Conservation (phyloP, 2,113 vertebrate species). For the Oceanites oceanicus region DNA sequence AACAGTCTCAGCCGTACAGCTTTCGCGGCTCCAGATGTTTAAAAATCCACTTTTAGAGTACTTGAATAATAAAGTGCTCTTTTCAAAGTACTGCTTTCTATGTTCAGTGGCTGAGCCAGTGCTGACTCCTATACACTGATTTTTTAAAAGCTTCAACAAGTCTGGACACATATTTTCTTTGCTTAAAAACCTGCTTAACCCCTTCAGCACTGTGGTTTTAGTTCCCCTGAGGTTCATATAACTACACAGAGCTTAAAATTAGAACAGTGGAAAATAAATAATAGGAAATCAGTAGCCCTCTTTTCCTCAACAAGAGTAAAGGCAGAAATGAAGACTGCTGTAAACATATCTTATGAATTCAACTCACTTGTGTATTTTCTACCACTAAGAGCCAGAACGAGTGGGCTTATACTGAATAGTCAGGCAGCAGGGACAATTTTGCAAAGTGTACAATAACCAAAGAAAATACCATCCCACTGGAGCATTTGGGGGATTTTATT, state of each 20-base stretch:
- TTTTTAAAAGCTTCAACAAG: conserved; percentile 25
- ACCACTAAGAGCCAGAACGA: not conserved
- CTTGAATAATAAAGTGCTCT: conserved; percentile 29
- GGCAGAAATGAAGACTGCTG: not conserved
- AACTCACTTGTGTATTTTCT: not conserved
- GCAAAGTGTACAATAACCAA: not conserved
- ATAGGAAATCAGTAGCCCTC: not conserved
- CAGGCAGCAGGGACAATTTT: not conserved
- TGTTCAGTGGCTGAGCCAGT: not conserved
- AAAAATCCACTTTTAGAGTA: conserved; percentile 28
- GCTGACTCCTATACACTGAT: not conserved
- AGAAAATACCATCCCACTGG: not conserved
- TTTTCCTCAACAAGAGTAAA: not conserved
- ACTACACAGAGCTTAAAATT: not conserved
- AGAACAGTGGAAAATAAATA: not conserved
- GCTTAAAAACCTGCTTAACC: conserved; percentile 13
- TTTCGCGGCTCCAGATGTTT: conserved; percentile 23
- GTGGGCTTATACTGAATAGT: not conserved
- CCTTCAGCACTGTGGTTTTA: not conserved
- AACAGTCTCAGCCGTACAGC: not conserved
- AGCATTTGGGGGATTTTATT: not conserved
- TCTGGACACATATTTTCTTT: not conserved
- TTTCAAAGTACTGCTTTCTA: not conserved
- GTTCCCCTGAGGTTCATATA: not conserved
- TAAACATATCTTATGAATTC: not conserved